Conservation (phyloP, 2,888 invertebrate species). For the Pegoplata infirma region DNA sequence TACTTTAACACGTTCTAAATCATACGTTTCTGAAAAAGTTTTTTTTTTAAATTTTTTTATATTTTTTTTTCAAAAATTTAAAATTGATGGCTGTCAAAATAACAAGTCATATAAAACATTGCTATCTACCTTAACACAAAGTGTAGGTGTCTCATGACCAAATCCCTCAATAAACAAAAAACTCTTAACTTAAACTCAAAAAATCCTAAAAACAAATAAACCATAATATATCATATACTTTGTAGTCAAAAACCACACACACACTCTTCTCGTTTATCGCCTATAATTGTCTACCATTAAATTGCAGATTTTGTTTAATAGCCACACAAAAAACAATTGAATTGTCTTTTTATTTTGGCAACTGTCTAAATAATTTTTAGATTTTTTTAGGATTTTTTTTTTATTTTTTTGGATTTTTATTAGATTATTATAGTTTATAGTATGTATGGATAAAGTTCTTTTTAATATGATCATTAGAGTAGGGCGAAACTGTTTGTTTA, state of each 20-base stretch:
- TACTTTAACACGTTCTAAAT: constrained; percentile 40
- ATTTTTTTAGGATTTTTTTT: background rate
- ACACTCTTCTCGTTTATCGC: background rate
- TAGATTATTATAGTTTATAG: constrained; percentile 16
- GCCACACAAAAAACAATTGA: constrained; percentile 20
- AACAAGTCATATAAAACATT: constrained; percentile 27
- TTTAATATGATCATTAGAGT: background rate
- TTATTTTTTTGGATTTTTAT: background rate
- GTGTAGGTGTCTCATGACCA: constrained; percentile 25
- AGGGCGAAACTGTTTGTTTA: too few species aligned
- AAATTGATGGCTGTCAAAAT: constrained; percentile 51
- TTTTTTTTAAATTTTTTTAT: background rate
- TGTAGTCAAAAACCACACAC: background rate
- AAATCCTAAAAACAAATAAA: background rate
- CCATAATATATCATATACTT: background rate
- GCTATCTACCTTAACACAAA: background rate
- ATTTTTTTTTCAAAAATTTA: too few species aligned
- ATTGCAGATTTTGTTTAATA: background rate
- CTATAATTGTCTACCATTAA: background rate
- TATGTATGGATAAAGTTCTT: background rate
- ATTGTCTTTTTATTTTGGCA: constrained; percentile 25
- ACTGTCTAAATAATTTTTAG: too few species aligned
- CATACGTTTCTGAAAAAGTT: constrained; percentile 24
- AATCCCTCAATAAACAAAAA: background rate
- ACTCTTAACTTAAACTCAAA: constrained; percentile 20